These are phyloP conservation scores for Ruditapes philippinarum DNA, from an alignment of 1,140 invertebrate genomes.

Conservation along the genomic window DNA sequence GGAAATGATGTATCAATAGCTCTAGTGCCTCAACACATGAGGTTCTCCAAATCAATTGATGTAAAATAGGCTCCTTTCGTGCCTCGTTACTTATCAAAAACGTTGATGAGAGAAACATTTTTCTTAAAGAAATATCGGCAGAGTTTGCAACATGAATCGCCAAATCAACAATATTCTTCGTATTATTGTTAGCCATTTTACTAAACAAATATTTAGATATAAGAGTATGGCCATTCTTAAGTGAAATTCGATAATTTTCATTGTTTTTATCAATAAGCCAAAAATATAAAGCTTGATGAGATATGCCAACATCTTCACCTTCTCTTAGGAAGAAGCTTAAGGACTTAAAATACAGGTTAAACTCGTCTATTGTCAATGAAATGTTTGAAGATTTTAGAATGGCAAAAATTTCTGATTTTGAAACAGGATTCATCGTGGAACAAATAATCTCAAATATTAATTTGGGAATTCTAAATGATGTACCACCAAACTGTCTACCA, in stretches of 20 bases:
- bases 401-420: neutral
- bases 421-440: slow-evolving; percentile 16
- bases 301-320: neutral
- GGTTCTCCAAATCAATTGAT: slow-evolving; percentile 16
- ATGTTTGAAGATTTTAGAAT: neutral
- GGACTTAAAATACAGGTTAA: neutral
- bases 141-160: slow-evolving; percentile 9
- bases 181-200: neutral
- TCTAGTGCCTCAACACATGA: neutral
- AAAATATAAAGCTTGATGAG: neutral
- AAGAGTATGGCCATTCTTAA: neutral
- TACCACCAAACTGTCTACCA: slow-evolving; percentile 10
- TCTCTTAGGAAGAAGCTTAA: neutral
- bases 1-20: neutral
- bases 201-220: neutral
- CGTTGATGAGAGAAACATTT: neutral
- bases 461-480: neutral
- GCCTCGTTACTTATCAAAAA: neutral
- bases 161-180: neutral
- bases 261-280: neutral
- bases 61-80: neutral
- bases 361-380: neutral
- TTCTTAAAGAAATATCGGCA: neutral
- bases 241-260: neutral
- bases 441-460: slow-evolving; percentile 39